Evolutionary conservation across 2,888 invertebrate genomes (phyloP).

Genomic region (Megaustenia siamemsis): DNA sequence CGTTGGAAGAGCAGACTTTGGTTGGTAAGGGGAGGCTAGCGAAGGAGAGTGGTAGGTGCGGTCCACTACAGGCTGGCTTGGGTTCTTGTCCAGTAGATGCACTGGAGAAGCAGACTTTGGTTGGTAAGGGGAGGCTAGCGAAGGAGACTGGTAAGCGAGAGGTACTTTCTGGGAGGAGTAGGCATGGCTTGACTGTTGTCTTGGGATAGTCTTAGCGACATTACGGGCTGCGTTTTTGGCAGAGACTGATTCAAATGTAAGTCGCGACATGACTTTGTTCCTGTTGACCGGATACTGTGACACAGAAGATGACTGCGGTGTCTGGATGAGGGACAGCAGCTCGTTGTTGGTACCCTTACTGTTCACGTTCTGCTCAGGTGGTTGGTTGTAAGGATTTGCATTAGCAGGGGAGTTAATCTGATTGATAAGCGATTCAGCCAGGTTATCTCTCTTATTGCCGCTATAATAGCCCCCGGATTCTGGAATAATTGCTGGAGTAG

Average conservation of each 20-base stretch:
- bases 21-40: not conserved
- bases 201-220: not conserved
- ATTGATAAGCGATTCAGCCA: not conserved
- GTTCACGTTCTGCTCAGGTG: not conserved
- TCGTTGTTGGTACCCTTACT: not conserved
- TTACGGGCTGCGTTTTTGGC: not conserved
- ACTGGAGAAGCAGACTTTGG: not conserved
- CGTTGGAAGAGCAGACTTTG: too few species aligned
- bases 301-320: not conserved
- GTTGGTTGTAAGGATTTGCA: conserved; percentile 28
- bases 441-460: not conserved
- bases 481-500: not conserved
- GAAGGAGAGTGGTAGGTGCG: not conserved
- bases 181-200: not conserved
- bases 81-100: not conserved
- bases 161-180: not conserved
- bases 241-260: not conserved
- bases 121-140: not conserved
- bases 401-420: conserved; percentile 45
- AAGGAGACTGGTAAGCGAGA: not conserved
- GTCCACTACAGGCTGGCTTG: not conserved
- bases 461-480: not conserved
- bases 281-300: not conserved
- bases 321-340: not conserved
- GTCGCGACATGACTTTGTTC: not conserved